A percentile compares a stretch with the other conserved stretches of the same genome.
Evolutionary conservation across 2,797 vertebrate species (phyloP).

Genomic region (Anguilla pacifica): DNA sequence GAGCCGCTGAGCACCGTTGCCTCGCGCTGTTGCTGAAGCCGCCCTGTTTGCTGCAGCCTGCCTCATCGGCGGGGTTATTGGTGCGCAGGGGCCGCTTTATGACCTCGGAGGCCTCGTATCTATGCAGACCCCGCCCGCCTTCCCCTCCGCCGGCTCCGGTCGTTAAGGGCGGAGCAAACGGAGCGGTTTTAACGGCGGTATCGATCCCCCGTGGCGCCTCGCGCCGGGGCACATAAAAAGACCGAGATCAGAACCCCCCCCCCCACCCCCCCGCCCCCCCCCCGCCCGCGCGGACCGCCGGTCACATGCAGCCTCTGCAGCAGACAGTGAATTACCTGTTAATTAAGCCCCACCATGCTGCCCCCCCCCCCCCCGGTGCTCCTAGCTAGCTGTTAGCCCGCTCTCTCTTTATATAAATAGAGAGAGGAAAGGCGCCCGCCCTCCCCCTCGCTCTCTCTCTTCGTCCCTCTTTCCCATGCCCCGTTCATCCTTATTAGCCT

Average conservation of each 20-base stretch:
- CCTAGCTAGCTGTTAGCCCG: neutral
- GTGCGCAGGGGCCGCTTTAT: slow-evolving; percentile 1
- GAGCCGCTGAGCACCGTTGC: neutral
- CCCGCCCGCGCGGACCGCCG: neutral
- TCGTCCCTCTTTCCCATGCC: no score
- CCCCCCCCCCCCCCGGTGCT: neutral
- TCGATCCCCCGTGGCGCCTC: neutral
- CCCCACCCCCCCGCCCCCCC: neutral
- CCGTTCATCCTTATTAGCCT: slow-evolving; percentile 27
- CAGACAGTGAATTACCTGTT: slow-evolving; percentile 23
- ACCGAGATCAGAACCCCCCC: neutral
- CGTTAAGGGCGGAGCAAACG: neutral
- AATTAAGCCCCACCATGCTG: slow-evolving; percentile 11
- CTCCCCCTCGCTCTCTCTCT: neutral
- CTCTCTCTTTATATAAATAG: neutral
- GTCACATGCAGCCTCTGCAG: neutral
- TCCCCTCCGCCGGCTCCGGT: neutral
- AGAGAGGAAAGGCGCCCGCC: neutral
- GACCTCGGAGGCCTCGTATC: neutral
- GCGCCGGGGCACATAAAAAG: neutral
- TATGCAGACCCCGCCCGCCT: neutral
- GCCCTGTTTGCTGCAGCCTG: neutral
- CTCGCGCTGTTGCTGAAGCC: neutral
- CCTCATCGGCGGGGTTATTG: neutral
- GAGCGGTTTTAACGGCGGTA: neutral